Percentiles rank a stretch among this genome's conserved stretches.
Conservation (phyloP, 2,888 invertebrate genomes). For the Machimus rusticus region DNA sequence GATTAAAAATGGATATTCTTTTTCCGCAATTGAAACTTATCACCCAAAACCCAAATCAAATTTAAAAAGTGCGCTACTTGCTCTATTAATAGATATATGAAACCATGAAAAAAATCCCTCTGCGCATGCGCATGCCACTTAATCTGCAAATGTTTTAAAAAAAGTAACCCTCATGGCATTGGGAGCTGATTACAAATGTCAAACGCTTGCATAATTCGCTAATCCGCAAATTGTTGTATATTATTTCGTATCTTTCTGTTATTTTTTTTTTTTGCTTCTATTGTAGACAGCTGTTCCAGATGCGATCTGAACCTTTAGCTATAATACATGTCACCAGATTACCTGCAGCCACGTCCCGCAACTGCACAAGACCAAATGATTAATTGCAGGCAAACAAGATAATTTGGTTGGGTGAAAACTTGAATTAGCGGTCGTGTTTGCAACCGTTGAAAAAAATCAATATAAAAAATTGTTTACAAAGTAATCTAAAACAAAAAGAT, state of each 20-base stretch:
- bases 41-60: background rate
- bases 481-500: too few species aligned
- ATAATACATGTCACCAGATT: background rate
- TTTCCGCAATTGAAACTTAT: background rate
- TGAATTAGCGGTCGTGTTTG: background rate
- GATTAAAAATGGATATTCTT: background rate
- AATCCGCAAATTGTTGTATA: background rate
- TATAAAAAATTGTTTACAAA: background rate
- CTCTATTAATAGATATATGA: background rate
- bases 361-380: constrained; percentile 16
- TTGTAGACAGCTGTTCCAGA: background rate
- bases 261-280: background rate
- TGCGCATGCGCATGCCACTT: background rate
- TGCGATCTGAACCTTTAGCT: background rate
- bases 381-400: constrained; percentile 2
- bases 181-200: background rate
- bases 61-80: background rate
- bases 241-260: background rate
- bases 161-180: background rate
- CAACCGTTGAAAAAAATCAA: background rate
- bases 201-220: background rate
- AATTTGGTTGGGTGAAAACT: background rate
- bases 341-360: background rate
- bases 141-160: background rate
- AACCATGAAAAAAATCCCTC: background rate